These are phyloP conservation scores for Octodonta nipae DNA, from an alignment of 2,888 invertebrate genomes.

Conservation along the genomic window DNA sequence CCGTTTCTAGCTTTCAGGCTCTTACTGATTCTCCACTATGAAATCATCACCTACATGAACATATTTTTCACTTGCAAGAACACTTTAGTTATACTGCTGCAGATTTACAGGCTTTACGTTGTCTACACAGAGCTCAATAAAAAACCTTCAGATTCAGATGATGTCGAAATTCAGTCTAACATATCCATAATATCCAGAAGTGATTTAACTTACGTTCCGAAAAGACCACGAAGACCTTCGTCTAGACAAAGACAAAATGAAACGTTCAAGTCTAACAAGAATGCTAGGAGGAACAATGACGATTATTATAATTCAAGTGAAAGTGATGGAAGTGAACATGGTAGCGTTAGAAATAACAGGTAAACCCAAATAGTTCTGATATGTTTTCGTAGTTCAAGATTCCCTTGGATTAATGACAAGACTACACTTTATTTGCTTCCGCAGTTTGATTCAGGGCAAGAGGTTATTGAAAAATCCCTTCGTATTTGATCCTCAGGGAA, in stretches of 20 bases:
- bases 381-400: no score
- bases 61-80: conserved; percentile 92
- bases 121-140: conserved; percentile 56
- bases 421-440: no score
- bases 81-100: conserved; percentile 69
- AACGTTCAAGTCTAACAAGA: conserved; percentile 1
- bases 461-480: no score
- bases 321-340: conserved; percentile 15
- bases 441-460: no score
- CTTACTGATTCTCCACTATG: conserved; percentile 73
- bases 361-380: conserved; percentile 2
- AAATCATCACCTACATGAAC: conserved; percentile 87
- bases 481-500: no score
- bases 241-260: conserved; percentile 5
- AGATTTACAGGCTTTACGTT: conserved; percentile 51
- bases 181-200: conserved; percentile 42
- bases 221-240: conserved; percentile 23
- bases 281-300: conserved; percentile 9
- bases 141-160: conserved; percentile 21
- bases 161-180: conserved; percentile 23
- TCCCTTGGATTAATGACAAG: no score
- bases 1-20: conserved; percentile 78
- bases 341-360: conserved; percentile 8
- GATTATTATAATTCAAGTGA: conserved; percentile 17
- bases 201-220: conserved; percentile 24